Conservation (phyloP, 2,888 invertebrate species). For the Sinotaia quadrata region DNA sequence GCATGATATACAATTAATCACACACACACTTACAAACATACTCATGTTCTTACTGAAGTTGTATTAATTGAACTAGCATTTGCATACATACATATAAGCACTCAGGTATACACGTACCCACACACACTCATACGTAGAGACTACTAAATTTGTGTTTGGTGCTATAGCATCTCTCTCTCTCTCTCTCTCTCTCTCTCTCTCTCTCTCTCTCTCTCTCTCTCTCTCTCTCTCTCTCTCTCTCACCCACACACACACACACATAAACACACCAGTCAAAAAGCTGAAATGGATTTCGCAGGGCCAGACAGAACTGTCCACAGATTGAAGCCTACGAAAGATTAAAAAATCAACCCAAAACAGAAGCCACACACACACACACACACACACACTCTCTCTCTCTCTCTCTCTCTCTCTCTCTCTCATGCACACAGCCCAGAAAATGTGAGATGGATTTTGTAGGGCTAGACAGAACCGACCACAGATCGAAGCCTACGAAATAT, state of each 20-base stretch:
- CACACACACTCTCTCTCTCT: not conserved
- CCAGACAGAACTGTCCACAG: not conserved
- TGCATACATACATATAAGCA: not conserved
- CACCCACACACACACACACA: not conserved
- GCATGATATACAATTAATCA: no score
- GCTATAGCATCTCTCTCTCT: not conserved
- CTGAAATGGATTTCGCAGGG: no score
- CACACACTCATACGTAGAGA: not conserved
- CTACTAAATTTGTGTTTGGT: no score
- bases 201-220: not conserved
- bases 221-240: not conserved
- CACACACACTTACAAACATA: no score
- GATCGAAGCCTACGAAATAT: no score
- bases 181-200: not conserved
- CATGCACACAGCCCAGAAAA: not conserved
- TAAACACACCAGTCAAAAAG: not conserved
- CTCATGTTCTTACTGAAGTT: no score
- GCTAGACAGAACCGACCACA: no score
- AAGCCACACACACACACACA: not conserved
- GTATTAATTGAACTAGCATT: no score
- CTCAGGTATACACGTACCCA: not conserved
- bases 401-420: not conserved
- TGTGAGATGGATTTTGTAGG: no score
- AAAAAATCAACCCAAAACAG: not conserved
- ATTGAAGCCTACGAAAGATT: not conserved